These are phyloP conservation scores for Eilema sororculum DNA, from an alignment of 2,888 invertebrate genomes.

Conservation along the genomic window DNA sequence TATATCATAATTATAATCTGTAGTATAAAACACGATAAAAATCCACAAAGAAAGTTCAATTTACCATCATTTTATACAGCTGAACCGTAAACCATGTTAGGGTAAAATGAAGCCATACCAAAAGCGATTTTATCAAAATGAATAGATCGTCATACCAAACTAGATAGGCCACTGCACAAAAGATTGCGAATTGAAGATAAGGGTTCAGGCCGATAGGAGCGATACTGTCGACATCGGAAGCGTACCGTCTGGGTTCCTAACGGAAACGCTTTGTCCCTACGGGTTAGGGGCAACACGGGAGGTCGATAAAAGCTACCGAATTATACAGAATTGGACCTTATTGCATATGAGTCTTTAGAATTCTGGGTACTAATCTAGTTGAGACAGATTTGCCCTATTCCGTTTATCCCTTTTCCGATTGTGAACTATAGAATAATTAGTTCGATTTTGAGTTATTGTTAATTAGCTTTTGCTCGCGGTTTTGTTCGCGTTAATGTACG, in stretches of 20 bases:
- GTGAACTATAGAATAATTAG: slow-evolving; percentile 4
- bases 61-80: neutral
- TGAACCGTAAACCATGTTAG: slow-evolving; percentile 28
- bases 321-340: slow-evolving; percentile 54
- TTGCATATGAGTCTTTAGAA: slow-evolving; percentile 46
- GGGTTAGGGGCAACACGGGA: slow-evolving; percentile 55
- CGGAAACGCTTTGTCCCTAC: slow-evolving; percentile 74
- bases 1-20: neutral
- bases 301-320: slow-evolving; percentile 51
- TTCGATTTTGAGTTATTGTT: slow-evolving; percentile 14
- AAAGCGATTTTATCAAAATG: slow-evolving; percentile 44
- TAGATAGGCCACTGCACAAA: slow-evolving; percentile 49
- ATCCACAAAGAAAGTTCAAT: neutral
- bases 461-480: neutral
- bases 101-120: slow-evolving; percentile 41
- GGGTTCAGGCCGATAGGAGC: slow-evolving; percentile 54
- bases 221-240: slow-evolving; percentile 68
- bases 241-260: slow-evolving; percentile 60
- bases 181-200: slow-evolving; percentile 58
- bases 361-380: slow-evolving; percentile 49
- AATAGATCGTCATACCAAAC: slow-evolving; percentile 50
- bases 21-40: neutral
- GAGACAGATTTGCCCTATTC: slow-evolving; percentile 40
- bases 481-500: neutral
- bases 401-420: slow-evolving; percentile 34